Evolutionary conservation across 1,140 invertebrate genomes (phyloP).

Genomic region (Lepidurus couesii): DNA sequence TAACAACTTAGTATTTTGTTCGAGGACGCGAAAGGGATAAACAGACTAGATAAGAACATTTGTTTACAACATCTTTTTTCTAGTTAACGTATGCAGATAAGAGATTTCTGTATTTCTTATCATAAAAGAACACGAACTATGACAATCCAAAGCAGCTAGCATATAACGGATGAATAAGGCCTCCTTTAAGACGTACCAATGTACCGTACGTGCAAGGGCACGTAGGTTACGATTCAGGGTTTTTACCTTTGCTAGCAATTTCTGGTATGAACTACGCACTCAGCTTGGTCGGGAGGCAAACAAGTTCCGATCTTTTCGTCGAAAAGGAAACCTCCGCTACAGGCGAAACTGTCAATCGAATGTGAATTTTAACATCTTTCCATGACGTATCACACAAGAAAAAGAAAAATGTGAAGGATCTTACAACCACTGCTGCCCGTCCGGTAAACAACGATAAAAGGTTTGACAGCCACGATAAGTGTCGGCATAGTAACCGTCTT

Average conservation of each 20-base stretch:
- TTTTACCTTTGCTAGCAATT: neutral
- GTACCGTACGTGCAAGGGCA: too few species aligned
- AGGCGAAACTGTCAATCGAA: neutral
- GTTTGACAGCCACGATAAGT: slow-evolving; percentile 24
- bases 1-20: neutral
- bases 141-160: too few species aligned
- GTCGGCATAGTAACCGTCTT: slow-evolving; percentile 33
- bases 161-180: too few species aligned
- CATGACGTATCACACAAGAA: neutral
- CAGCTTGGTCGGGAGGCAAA: neutral
- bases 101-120: too few species aligned
- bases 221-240: neutral
- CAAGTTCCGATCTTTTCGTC: neutral
- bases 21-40: neutral
- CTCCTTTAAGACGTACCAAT: too few species aligned
- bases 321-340: neutral
- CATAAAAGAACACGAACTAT: too few species aligned
- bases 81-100: too few species aligned
- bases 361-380: too few species aligned
- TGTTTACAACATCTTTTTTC: neutral
- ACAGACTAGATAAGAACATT: neutral
- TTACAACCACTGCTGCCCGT: slow-evolving; percentile 29
- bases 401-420: neutral
- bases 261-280: neutral
- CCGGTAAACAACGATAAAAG: slow-evolving; percentile 30